Evolutionary conservation across 2,888 invertebrate genomes (phyloP).

Genomic region (Andrena bicolor): DNA sequence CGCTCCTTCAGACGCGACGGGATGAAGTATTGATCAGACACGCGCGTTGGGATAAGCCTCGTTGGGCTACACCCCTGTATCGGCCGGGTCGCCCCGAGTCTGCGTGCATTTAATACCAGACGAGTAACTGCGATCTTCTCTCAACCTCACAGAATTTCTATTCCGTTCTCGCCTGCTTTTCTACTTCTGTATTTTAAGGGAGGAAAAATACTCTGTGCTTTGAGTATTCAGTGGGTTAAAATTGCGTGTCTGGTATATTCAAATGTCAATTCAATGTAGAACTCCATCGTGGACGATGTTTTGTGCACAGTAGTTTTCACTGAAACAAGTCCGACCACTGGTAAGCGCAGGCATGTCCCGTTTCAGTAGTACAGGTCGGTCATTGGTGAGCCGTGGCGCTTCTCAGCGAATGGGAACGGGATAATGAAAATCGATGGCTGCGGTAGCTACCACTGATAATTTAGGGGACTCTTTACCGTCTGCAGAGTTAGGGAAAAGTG

Average conservation of each 20-base stretch:
- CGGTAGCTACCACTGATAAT: slow-evolving; percentile 2
- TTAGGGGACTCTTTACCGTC: slow-evolving; percentile 17
- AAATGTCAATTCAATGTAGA: too few relatives aligned
- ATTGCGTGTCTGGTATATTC: too few relatives aligned
- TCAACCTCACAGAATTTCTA: too few relatives aligned
- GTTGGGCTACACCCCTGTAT: slow-evolving; percentile 51
- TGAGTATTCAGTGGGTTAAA: too few relatives aligned
- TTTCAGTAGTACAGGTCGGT: slow-evolving; percentile 4
- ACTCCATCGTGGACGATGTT: too few relatives aligned
- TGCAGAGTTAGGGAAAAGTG: background rate
- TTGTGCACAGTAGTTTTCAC: background rate
- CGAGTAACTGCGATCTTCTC: too few relatives aligned
- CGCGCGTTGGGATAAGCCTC: slow-evolving; percentile 45
- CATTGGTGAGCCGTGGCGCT: background rate
- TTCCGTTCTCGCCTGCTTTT: too few relatives aligned
- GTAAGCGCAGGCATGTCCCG: slow-evolving; percentile 13
- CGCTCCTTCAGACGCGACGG: slow-evolving; percentile 62
- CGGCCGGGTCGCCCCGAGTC: too few relatives aligned
- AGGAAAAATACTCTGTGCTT: too few relatives aligned
- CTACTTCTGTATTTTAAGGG: too few relatives aligned
- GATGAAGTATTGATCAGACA: slow-evolving; percentile 68
- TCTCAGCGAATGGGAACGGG: background rate
- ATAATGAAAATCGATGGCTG: background rate
- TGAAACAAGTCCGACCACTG: background rate
- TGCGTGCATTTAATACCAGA: too few relatives aligned